Base-by-base conservation (phyloP, 2,113 vertebrate genomes). In the Ursus arctos region DNA sequence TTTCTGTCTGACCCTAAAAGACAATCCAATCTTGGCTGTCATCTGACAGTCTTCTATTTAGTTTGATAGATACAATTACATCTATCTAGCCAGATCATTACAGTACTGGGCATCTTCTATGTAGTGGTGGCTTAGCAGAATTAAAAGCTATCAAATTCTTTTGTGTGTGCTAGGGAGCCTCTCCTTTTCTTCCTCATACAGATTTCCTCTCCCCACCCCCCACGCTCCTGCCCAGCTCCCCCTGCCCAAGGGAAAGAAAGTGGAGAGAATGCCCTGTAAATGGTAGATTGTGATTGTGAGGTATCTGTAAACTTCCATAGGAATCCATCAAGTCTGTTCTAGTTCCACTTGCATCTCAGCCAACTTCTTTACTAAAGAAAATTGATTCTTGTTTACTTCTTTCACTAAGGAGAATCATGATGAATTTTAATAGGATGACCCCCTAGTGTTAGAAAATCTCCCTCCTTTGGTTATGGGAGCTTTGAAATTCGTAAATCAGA, bases 401-500 rank as follows among this genome's bases (percentile, higher is more conserved):
- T 98, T 97, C 93, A 95, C 82, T 96, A 95, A 98, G 87, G 88
- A 97, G 49, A 98, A 97, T 98, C 82, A 22, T 81, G 79, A 97
- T 97, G 92, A 97, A 98, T 99, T 98, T 98, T 98, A 98, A 98
- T 97, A 98, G 81, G 88, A 91, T 98, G 88, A 97, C 77, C 91
- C 96, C 97, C 94, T 88, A 98, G 95, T 96, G 94, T 82, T 98
- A 97, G 96, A 98, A 96, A 98, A 98, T 98, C 93, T 98, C 92
- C 80, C 77, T 98, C 89, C 85, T 97, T 98, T 97, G 97, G 92
- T 59, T 98, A 69, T 12, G 6, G 11, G 31, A 97, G 95, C 98
- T 99, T 98, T 98, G 98, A 98, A 98, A 98, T 98, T 93, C 1
- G 1, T 88, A 98, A 97, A 97, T 97, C 85, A 98, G 97, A 98